phyloP scores from a whole-genome alignment of 2,888 invertebrate genomes.

The Rhaphigaster nebulosa region DNA sequence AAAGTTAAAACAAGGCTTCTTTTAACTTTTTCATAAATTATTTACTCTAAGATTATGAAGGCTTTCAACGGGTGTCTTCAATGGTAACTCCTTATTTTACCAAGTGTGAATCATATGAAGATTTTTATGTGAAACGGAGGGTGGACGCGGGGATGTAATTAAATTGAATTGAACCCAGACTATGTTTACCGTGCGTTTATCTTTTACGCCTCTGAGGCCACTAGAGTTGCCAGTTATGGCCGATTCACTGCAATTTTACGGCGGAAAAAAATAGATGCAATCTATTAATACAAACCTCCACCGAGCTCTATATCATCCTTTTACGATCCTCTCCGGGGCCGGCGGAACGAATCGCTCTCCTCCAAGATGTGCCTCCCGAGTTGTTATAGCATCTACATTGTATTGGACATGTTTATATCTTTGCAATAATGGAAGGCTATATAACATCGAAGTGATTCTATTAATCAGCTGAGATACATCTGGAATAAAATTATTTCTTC shows the following conservation, averaged over 20 bases:
- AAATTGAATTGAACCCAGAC: neutral
- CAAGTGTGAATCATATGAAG: neutral
- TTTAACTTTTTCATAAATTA: too few species aligned
- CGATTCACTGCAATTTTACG: conserved; percentile 27
- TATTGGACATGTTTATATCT: conserved; percentile 9
- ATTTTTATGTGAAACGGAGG: neutral
- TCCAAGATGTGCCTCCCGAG: neutral
- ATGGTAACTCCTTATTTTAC: neutral
- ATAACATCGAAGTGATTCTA: neutral
- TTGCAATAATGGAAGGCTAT: neutral
- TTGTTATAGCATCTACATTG: conserved; percentile 24
- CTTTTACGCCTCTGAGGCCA: conserved; percentile 1
- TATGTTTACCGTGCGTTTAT: conserved; percentile 30
- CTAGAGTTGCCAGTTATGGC: conserved; percentile 28
- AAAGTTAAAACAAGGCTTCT: too few species aligned
- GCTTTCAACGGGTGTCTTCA: neutral
- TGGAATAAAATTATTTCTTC: neutral
- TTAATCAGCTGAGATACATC: neutral
- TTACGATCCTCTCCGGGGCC: conserved; percentile 13
- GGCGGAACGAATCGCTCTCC: conserved; percentile 30
- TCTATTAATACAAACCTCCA: conserved; percentile 47
- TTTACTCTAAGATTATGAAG: neutral
- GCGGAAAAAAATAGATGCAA: conserved; percentile 46
- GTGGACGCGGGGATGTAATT: neutral
- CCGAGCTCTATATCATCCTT: conserved; percentile 29